Evolutionary conservation across 1,140 invertebrate genomes (phyloP).

Genomic region (Delia radicum): DNA sequence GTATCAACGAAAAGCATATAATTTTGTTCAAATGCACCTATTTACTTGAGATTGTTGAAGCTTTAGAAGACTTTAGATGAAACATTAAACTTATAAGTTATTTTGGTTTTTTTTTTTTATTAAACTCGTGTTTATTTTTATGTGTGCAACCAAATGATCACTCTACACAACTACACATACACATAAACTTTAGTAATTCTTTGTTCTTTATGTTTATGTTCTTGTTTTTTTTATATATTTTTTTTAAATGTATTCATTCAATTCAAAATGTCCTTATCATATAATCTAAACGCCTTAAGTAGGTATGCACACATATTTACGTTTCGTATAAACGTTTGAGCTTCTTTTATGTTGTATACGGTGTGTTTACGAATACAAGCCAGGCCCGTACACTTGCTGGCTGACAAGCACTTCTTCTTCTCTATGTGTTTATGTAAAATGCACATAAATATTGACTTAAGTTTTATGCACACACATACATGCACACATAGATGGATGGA

Average conservation of each 20-base stretch:
- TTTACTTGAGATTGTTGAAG: too few relatives aligned
- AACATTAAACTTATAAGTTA: too few relatives aligned
- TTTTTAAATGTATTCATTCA: background rate
- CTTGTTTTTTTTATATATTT: too few relatives aligned
- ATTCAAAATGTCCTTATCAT: constrained; percentile 21
- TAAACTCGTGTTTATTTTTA: background rate
- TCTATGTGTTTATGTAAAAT: background rate
- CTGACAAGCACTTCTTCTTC: background rate
- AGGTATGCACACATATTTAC: background rate
- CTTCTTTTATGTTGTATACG: background rate
- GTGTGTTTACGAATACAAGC: background rate
- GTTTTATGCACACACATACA: background rate
- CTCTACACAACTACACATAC: background rate
- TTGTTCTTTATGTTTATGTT: background rate
- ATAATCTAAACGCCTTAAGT: constrained; percentile 23
- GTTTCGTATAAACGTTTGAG: background rate
- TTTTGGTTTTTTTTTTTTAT: too few relatives aligned
- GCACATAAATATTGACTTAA: constrained; percentile 9
- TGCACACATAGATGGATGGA: background rate
- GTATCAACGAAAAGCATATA: too few relatives aligned
- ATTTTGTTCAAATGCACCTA: too few relatives aligned
- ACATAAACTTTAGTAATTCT: background rate
- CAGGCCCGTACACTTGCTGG: background rate
- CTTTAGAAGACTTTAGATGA: too few relatives aligned
- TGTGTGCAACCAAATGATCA: background rate